A percentile compares a stretch with the other conserved stretches of the same genome.
Evolutionary conservation across 2,797 vertebrate species (phyloP).

Genomic region (Austrolebias charrua): DNA sequence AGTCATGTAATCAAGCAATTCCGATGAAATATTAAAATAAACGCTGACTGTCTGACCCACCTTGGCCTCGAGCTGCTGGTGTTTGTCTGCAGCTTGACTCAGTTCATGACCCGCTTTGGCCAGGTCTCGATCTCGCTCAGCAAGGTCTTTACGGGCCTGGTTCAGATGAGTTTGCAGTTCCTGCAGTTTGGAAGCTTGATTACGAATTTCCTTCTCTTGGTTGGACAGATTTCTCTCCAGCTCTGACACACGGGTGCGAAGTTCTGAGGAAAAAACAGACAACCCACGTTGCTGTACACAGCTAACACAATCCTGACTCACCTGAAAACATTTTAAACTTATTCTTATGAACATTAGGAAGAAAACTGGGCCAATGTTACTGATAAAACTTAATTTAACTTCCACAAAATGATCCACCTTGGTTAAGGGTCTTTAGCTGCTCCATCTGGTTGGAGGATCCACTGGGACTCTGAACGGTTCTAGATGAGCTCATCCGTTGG

Average conservation of each 20-base stretch:
- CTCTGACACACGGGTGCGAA: slow-evolving; percentile 75
- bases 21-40: background rate
- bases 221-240: slow-evolving; percentile 82
- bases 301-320: too few species aligned
- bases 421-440: slow-evolving; percentile 84
- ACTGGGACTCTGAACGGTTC: slow-evolving; percentile 56
- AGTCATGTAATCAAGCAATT: background rate
- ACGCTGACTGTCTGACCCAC: slow-evolving; percentile 62
- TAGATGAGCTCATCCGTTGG: slow-evolving; percentile 57
- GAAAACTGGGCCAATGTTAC: too few species aligned
- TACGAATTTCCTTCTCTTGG: slow-evolving; percentile 84
- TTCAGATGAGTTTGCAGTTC: slow-evolving; percentile 84
- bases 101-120: slow-evolving; percentile 83
- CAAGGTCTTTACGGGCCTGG: slow-evolving; percentile 80
- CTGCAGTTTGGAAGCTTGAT: slow-evolving; percentile 78
- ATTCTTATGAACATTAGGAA: too few species aligned
- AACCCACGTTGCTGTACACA: too few species aligned
- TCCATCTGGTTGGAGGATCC: slow-evolving; percentile 75
- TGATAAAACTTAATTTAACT: too few species aligned
- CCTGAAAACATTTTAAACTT: too few species aligned
- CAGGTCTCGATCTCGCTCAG: slow-evolving; percentile 83
- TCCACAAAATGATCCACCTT: slow-evolving; percentile 76
- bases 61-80: slow-evolving; percentile 82
- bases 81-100: slow-evolving; percentile 74
- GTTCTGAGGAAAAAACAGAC: slow-evolving; percentile 51